A percentile compares a stretch with the other conserved stretches of the same genome.
phyloP scores from a whole-genome alignment of 2,113 vertebrate genomes.

The Haliaeetus leucogaster region DNA sequence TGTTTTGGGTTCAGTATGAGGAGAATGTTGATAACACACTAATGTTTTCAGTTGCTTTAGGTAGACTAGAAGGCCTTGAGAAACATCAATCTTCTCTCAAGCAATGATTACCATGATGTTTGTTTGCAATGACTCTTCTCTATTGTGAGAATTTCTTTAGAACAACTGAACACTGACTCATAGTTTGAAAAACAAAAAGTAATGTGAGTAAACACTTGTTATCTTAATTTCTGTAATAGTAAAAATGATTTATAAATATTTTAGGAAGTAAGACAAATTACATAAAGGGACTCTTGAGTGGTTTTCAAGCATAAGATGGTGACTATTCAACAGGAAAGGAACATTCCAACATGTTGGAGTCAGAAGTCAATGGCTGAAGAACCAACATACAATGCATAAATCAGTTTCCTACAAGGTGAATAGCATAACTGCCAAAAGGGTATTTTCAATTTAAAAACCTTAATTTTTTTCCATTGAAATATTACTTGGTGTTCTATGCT shows the following conservation, averaged over 20 bases:
- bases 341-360: not conserved
- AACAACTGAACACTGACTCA: not conserved
- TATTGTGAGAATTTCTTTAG: not conserved
- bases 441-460: not conserved
- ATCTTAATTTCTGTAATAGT: not conserved
- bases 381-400: accelerated
- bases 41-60: not conserved
- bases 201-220: not conserved
- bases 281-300: not conserved
- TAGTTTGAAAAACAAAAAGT: not conserved
- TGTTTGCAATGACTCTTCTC: not conserved
- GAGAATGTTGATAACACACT: too few relatives aligned
- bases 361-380: not conserved
- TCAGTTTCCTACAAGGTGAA: not conserved
- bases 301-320: not conserved
- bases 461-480: not conserved
- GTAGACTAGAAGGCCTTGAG: not conserved
- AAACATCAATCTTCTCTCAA: not conserved
- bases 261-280: not conserved
- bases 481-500: not conserved
- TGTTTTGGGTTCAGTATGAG: too few relatives aligned
- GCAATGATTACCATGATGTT: not conserved
- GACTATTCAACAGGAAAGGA: not conserved
- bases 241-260: not conserved
- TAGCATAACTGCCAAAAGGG: not conserved